Percentiles rank a stretch among this genome's conserved stretches.
phyloP scores from a whole-genome alignment of 1,140 invertebrate genomes.

The Bombus consobrinus region DNA sequence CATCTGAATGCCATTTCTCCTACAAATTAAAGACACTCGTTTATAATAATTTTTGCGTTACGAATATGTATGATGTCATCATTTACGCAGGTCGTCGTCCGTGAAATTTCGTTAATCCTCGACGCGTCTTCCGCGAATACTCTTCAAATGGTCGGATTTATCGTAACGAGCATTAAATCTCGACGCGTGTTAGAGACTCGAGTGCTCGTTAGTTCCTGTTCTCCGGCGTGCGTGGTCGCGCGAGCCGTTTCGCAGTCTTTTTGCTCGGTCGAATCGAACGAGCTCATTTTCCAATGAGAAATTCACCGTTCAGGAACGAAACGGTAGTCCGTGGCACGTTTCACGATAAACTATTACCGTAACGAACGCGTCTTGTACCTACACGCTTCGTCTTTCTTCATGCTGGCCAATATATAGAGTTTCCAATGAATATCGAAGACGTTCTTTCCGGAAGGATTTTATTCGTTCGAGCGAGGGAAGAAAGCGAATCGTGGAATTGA shows the following conservation, averaged over 20 bases:
- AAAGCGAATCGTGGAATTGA: neutral
- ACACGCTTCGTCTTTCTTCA: neutral
- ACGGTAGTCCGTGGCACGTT: neutral
- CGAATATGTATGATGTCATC: neutral
- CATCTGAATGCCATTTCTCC: neutral
- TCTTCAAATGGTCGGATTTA: neutral
- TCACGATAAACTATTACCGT: neutral
- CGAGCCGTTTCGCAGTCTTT: slow-evolving; percentile 57
- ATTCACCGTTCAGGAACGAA: slow-evolving; percentile 50
- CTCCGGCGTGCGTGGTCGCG: neutral
- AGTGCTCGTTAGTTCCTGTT: slow-evolving; percentile 2
- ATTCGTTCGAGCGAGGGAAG: neutral
- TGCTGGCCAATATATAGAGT: neutral
- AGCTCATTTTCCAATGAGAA: slow-evolving; percentile 59
- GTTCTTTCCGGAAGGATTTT: neutral
- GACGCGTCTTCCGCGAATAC: neutral
- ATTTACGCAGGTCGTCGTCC: too few species aligned
- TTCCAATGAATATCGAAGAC: neutral
- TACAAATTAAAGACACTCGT: too few species aligned
- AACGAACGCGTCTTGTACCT: neutral
- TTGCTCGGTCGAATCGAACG: slow-evolving; percentile 56
- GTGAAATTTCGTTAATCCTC: too few species aligned
- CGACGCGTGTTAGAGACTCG: neutral
- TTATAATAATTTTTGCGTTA: neutral
- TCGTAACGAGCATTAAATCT: neutral